Evolutionary conservation across 1,140 invertebrate species (phyloP).

Genomic region (Diuraphis noxia): DNA sequence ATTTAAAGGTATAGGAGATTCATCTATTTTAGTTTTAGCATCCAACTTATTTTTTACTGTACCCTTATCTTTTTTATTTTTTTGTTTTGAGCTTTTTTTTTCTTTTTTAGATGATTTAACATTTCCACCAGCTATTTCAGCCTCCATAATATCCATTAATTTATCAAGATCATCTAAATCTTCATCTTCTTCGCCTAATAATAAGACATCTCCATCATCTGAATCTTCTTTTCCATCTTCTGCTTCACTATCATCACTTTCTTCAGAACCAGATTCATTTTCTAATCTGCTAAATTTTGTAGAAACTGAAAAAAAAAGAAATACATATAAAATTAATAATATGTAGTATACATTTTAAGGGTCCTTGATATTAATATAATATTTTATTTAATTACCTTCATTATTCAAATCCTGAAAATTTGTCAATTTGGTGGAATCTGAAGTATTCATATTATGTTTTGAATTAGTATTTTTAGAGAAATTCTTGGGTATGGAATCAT

Average conservation of each 20-base stretch:
- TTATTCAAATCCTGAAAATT: neutral
- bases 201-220: constrained; percentile 50
- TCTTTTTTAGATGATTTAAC: constrained; percentile 34
- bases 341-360: neutral
- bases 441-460: neutral
- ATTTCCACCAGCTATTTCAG: constrained; percentile 39
- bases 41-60: neutral
- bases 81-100: constrained; percentile 28
- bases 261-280: constrained; percentile 48
- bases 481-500: constrained; percentile 11
- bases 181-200: constrained; percentile 45
- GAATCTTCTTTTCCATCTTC: constrained; percentile 37
- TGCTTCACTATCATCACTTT: constrained; percentile 36
- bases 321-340: neutral
- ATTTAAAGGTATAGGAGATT: neutral
- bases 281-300: constrained; percentile 50
- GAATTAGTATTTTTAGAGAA: neutral
- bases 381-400: constrained; percentile 31
- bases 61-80: constrained; percentile 36
- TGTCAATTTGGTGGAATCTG: neutral
- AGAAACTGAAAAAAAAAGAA: constrained; percentile 24
- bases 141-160: constrained; percentile 51
- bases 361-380: neutral
- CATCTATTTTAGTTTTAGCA: constrained; percentile 20
- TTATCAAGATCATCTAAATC: constrained; percentile 48